Evolutionary conservation across 2,797 vertebrate species (phyloP), one percentile per base, ranked within the genome.

Genomic region (Enteromius unitaeniatus): DNA sequence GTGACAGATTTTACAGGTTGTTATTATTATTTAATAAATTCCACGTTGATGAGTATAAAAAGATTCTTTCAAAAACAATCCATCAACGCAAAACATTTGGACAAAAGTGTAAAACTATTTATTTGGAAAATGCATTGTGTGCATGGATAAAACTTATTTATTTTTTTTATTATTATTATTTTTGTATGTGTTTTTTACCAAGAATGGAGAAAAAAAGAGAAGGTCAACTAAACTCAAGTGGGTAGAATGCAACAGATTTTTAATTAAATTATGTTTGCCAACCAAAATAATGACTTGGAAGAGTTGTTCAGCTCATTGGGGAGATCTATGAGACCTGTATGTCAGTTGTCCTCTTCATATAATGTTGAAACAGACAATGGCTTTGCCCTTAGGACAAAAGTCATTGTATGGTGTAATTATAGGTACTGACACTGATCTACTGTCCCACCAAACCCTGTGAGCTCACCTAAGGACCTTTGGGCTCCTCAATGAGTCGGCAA

Each of bases 391-490:
- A 19, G 21, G 42, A 49, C 40, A 64, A 26, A n/a, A 15, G 11
- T 73, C 79, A 74, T 26, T 37, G 55, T 37, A 47, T 64, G 74
- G 64, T 81, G 21, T 40, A 49, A 81, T 74, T 74, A 73, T 37
- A 3, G 58, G 21, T 49, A 1, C 13, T 21, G 64, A 47, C 42
- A 28, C 45, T 76, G 60, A 55, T 68, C 62, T n/a, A n/a, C 76
- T 49, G 73, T 26, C 72, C 21, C 13, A 21, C 3, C 6, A 9
- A 74, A 67, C 60, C 42, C 4, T 65, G 28, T 23, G 3, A 76
- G 60, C n/a, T 76, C 60, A 42, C n/a, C 47, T 76, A 76, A 10
- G 62, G 23, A 76, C 49, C 73, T 82, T 76, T 75, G 60, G 80
- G 60, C 9, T 75, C 75, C 42, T 26, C 47, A 7, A 31, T 64